Conservation (phyloP, 2,113 vertebrate species). For the Ceuthmochares aereus region DNA sequence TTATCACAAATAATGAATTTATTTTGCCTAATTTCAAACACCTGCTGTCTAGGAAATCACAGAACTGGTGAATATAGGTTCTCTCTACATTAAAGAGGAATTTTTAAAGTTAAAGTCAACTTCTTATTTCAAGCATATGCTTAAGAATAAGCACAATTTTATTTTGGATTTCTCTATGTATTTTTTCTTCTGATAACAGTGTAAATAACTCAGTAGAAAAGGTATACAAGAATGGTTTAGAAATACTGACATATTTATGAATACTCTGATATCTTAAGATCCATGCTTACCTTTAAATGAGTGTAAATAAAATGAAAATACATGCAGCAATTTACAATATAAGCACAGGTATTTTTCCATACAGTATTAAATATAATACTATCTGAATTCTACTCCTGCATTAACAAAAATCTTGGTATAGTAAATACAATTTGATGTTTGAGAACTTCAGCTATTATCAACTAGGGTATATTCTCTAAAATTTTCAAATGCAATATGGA, state of each 20-base stretch:
- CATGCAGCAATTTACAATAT: background rate
- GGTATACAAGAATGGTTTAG: background rate
- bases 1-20: background rate
- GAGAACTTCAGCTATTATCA: background rate
- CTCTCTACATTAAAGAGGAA: rapidly evolving
- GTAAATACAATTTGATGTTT: background rate
- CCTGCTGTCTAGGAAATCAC: background rate
- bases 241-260: background rate
- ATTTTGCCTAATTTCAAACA: background rate
- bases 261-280: background rate
- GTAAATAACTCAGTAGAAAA: background rate
- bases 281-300: background rate
- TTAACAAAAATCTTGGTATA: rapidly evolving
- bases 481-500: background rate
- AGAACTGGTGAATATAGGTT: background rate
- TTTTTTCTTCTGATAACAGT: background rate
- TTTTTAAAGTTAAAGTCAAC: background rate
- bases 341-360: background rate
- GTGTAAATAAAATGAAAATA: background rate
- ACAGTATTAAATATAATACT: background rate
- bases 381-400: background rate
- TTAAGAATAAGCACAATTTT: background rate
- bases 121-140: background rate
- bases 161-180: background rate
- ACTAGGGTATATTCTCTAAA: background rate